Percentiles rank a stretch among this genome's conserved stretches.
These are phyloP conservation scores for Psephotus haematonotus DNA, from an alignment of 2,113 vertebrate genomes.

Conservation along the genomic window DNA sequence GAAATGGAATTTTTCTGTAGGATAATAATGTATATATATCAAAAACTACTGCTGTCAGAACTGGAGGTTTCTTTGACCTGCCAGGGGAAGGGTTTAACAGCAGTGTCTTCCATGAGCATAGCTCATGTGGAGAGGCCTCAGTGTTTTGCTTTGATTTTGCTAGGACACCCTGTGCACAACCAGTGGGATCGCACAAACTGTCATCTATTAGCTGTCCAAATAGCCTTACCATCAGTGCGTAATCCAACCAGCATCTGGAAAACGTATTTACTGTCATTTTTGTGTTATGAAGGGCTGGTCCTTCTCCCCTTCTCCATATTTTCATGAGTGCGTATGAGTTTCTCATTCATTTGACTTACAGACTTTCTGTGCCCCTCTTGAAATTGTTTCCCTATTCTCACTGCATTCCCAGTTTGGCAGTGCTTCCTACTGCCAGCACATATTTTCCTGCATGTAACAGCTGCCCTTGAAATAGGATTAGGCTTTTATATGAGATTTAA, in stretches of 20 bases:
- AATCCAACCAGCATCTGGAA: not conserved
- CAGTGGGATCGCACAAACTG: not conserved
- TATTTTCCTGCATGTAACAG: not conserved
- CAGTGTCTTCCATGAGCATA: not conserved
- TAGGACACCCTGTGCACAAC: not conserved
- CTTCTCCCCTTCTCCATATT: not conserved
- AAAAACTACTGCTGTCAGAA: not conserved
- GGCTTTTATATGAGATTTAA: constrained; percentile 24
- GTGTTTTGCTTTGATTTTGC: not conserved
- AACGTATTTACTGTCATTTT: not conserved
- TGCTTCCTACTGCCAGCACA: not conserved
- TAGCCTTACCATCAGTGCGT: not conserved
- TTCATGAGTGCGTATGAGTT: not conserved
- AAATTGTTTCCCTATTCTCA: not conserved
- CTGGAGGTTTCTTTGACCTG: not conserved
- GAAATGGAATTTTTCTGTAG: not conserved
- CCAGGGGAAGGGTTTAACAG: not conserved
- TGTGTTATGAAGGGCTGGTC: not conserved
- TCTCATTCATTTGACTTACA: not conserved
- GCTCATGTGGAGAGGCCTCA: fast-evolving
- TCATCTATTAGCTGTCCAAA: not conserved
- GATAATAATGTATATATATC: not conserved
- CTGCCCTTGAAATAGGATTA: constrained; percentile 28
- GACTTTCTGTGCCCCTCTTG: not conserved
- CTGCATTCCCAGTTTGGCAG: not conserved